Conservation (phyloP, 2,113 vertebrate species). For the Micronycteris hirsuta region DNA sequence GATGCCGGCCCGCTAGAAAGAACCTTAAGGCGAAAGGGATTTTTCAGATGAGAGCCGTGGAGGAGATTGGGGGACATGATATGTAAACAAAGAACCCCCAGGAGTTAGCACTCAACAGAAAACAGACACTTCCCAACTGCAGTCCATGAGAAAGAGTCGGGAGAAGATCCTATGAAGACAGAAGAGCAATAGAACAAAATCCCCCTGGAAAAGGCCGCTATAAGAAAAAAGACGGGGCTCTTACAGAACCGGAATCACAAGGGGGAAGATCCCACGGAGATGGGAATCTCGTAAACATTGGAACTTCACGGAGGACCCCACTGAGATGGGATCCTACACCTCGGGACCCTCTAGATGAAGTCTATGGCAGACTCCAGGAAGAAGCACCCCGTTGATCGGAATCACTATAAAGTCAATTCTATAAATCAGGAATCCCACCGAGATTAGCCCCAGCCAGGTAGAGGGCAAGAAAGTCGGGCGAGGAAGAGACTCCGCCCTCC, state of each 20-base stretch:
- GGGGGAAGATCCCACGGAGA: neutral
- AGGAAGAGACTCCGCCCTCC: rapidly evolving
- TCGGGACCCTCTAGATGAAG: neutral
- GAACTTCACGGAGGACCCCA: neutral
- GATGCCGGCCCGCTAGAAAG: neutral
- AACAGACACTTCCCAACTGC: neutral
- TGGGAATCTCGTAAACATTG: neutral
- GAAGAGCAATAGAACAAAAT: neutral
- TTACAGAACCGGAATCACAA: neutral
- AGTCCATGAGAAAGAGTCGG: neutral
- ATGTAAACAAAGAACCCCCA: neutral
- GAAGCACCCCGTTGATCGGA: neutral
- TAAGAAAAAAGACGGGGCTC: neutral
- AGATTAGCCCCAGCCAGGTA: rapidly evolving
- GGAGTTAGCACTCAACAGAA: neutral
- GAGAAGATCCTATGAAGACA: neutral
- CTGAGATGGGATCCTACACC: neutral
- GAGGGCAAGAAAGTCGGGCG: neutral
- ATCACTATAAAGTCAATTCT: neutral
- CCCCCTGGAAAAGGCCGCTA: too few species aligned
- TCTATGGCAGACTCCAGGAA: neutral
- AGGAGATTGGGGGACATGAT: neutral
- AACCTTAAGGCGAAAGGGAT: neutral
- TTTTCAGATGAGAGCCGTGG: neutral
- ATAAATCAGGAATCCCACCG: neutral